These are phyloP conservation scores for Drosophila peninsularis DNA, from an alignment of 2,888 invertebrate genomes.

Conservation along the genomic window DNA sequence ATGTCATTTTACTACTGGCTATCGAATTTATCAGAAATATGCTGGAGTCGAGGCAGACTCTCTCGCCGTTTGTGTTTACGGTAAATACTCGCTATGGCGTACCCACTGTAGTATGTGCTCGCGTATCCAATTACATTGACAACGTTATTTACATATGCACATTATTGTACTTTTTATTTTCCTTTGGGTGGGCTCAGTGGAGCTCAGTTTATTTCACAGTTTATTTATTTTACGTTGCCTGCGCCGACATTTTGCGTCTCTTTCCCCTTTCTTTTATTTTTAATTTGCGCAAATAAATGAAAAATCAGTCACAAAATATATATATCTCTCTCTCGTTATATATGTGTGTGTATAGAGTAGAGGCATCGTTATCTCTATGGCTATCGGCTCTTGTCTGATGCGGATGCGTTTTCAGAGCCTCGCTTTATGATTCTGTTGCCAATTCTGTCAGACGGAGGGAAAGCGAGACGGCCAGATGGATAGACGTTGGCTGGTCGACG, in stretches of 20 bases:
- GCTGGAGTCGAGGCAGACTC: not conserved
- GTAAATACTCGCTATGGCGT: conserved; percentile 62
- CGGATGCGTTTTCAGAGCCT: conserved; percentile 23
- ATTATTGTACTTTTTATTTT: conserved; percentile 65
- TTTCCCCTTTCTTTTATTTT: conserved; percentile 39
- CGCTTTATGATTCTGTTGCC: conserved; percentile 41
- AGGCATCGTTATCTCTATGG: conserved; percentile 30
- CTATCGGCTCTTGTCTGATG: conserved; percentile 38
- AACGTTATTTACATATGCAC: conserved; percentile 74
- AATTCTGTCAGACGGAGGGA: conserved; percentile 24
- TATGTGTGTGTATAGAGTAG: not conserved
- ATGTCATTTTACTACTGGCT: conserved; percentile 51
- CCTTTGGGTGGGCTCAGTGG: conserved; percentile 19
- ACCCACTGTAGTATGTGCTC: conserved; percentile 13
- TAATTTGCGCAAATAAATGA: conserved; percentile 70
- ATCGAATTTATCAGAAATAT: conserved; percentile 17
- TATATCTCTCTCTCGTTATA: not conserved
- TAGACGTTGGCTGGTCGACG: conserved; percentile 21
- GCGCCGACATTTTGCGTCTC: conserved; percentile 43
- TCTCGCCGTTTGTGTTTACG: conserved; percentile 44
- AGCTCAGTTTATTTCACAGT: conserved; percentile 64
- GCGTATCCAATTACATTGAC: conserved; percentile 80
- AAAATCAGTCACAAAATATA: conserved; percentile 62
- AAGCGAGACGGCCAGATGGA: not conserved
- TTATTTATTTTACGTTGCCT: conserved; percentile 62